Conservation (phyloP, 2,113 vertebrate species). For the Coryphaenoides rupestris region DNA sequence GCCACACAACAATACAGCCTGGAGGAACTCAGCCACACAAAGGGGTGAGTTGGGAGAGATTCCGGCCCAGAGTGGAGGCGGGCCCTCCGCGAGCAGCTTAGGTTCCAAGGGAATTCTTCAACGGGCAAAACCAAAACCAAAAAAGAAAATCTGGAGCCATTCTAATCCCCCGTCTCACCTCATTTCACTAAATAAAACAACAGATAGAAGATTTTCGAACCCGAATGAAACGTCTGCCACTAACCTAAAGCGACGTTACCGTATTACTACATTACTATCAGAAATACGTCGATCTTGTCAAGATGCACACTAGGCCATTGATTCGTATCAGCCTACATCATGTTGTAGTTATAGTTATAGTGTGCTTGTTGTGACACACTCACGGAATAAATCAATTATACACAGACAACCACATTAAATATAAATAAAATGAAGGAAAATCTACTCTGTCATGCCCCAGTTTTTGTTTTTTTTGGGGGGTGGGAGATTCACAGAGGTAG, state of each 20-base stretch:
- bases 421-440: no score
- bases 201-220: not conserved
- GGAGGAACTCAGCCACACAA: slow-evolving; percentile 52
- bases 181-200: not conserved
- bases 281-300: not conserved
- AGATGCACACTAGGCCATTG: no score
- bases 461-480: no score
- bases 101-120: slow-evolving; percentile 46
- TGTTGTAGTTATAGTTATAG: no score
- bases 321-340: not conserved
- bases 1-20: slow-evolving; percentile 62
- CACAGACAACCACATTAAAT: no score
- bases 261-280: not conserved
- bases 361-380: no score
- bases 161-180: slow-evolving; percentile 37
- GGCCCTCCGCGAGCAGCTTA: slow-evolving; percentile 50
- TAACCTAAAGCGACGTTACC: not conserved
- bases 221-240: not conserved
- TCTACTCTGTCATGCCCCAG: no score
- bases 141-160: slow-evolving; percentile 36
- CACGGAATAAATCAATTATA: no score
- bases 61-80: slow-evolving; percentile 50
- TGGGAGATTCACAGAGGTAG: no score
- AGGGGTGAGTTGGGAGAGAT: slow-evolving; percentile 64
- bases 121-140: not conserved